Evolutionary conservation across 1,140 invertebrate species (phyloP).

Genomic region (Brachionus rotundiformis): DNA sequence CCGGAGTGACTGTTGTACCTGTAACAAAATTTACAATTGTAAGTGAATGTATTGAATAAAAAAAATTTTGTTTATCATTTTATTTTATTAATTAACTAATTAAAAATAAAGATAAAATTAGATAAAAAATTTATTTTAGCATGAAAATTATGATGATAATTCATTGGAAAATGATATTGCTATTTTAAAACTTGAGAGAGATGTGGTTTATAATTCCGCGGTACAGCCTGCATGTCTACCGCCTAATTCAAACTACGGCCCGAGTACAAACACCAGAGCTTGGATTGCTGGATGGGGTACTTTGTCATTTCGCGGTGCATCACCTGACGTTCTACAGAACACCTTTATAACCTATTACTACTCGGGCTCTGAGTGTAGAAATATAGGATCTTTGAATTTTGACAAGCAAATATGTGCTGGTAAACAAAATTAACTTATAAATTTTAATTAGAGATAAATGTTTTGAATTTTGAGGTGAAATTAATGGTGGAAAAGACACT

Average conservation of each 20-base stretch:
- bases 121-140: not conserved
- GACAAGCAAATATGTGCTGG: constrained; percentile 44
- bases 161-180: constrained; percentile 25
- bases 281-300: constrained; percentile 17
- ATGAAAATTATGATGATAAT: not conserved
- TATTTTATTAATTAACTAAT: no score
- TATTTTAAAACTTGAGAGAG: constrained; percentile 10
- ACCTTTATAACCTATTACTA: not conserved
- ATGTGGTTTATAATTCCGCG: not conserved
- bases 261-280: not conserved
- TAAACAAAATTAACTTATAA: not conserved
- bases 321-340: not conserved
- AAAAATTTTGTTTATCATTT: no score
- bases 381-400: constrained; percentile 22
- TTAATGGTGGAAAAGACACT: constrained; percentile 6
- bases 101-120: not conserved
- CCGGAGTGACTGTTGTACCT: not conserved
- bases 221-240: constrained; percentile 5
- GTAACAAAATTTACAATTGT: not conserved
- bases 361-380: not conserved
- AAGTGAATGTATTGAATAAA: no score
- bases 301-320: not conserved
- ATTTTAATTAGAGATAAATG: not conserved
- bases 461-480: not conserved
- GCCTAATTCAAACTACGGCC: not conserved